Evolutionary conservation across 2,113 vertebrate species (phyloP), one percentile per base, ranked within the genome.

Genomic region (Erythrocercus mccallii): DNA sequence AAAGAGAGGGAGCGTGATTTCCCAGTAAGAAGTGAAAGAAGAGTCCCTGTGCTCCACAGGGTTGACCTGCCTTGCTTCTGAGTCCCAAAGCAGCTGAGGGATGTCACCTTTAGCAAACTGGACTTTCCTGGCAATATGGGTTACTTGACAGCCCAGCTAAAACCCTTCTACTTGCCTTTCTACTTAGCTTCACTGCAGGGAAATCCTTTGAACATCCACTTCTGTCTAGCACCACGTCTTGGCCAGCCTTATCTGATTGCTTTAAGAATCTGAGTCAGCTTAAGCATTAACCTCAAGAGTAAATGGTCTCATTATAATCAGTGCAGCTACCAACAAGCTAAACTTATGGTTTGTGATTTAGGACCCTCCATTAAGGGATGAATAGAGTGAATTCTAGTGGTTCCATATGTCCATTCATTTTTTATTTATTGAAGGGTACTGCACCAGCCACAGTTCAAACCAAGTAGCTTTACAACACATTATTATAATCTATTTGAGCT

Each of bases 271-370:
- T 72, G 90, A 91, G 58, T 85, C 53, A 71, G 62, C 38, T 65
- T 90, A 69, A 82, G 81, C 85, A 94, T 96, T 93, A 96, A 90
- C 85, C 79, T 92, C 73, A 64, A 74, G 90, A 94, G 87, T 96
- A 95, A 96, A 96, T 76, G 72, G 45, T 84, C 81, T 89, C 93
- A 90, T 91, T 95, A 91, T 76, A 92, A 87, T 91, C 93, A 92
- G 66, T 25, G 62, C 84, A 76, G 87, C 89, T 95, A 95, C 93
- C 93, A 88, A 50, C n/a, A 72, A 76, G 73, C 71, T 90, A 71
- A 89, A 79, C 37, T 71, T 87, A 53, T 2, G 35, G 40, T 61
- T 91, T 20, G 12, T 94, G 74, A 89, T 96, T 96, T 95, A 85
- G 91, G 74, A 77, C 50, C 38, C 54, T 82, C 70, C 54, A 72